These are phyloP conservation scores for Nomada fabriciana DNA, from an alignment of 2,888 invertebrate genomes.

Conservation along the genomic window DNA sequence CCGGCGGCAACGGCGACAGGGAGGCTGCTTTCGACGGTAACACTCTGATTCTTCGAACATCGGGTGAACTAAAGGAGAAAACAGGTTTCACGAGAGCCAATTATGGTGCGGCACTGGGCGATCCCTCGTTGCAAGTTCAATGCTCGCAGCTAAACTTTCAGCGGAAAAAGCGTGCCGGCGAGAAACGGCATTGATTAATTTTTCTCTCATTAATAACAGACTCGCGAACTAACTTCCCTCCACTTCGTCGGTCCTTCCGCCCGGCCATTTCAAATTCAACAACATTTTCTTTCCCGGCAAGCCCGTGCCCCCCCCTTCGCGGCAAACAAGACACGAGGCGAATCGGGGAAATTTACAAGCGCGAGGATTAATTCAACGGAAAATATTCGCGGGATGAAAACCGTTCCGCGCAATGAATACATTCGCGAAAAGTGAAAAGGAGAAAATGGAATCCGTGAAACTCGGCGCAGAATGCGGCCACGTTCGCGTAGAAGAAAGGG, in stretches of 20 bases:
- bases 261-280: neutral
- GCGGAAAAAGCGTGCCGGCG: conserved; percentile 11
- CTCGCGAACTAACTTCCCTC: no score
- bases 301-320: no score
- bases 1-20: neutral
- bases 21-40: conserved; percentile 24
- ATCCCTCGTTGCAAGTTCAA: conserved; percentile 48
- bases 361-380: no score
- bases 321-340: no score
- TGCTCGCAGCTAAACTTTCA: conserved; percentile 46
- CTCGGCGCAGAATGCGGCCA: no score
- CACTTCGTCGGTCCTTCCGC: neutral
- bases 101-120: conserved; percentile 29
- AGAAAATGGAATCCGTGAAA: conserved; percentile 1
- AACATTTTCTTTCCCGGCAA: neutral
- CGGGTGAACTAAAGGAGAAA: conserved; percentile 42
- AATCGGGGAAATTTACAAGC: neutral
- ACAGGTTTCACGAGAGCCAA: conserved; percentile 49
- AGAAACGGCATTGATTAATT: conserved; percentile 2
- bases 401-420: neutral
- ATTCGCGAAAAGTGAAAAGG: neutral
- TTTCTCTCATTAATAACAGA: conserved; percentile 2
- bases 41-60: conserved; percentile 26
- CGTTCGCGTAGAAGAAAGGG: neutral
- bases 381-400: no score